A percentile compares a stretch with the other conserved stretches of the same genome.
These are phyloP conservation scores for Mixornis gularis DNA, from an alignment of 2,113 vertebrate genomes.

Conservation along the genomic window DNA sequence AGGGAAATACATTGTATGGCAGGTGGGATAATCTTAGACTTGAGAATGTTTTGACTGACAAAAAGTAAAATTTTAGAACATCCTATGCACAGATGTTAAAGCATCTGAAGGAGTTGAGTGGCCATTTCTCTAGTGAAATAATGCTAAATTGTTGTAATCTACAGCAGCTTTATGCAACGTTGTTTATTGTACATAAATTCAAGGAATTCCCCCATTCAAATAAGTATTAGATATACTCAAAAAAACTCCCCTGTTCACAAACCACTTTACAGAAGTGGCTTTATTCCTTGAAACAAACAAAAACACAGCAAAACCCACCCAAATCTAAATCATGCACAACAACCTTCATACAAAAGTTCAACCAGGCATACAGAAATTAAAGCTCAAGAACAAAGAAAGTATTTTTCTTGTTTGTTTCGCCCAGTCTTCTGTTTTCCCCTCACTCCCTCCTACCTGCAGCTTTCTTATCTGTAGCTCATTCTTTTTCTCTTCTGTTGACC, in stretches of 20 bases:
- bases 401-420: background rate
- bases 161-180: background rate
- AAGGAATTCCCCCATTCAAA: background rate
- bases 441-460: background rate
- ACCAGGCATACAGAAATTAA: background rate
- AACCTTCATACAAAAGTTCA: background rate
- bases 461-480: conserved; percentile 12
- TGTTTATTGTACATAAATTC: background rate
- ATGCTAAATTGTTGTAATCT: background rate
- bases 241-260: rapidly evolving
- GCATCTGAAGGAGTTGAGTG: background rate
- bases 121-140: background rate
- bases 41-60: background rate
- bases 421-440: background rate
- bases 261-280: background rate
- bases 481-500: background rate
- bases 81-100: background rate
- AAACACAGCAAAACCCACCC: background rate
- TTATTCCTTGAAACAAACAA: background rate
- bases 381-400: background rate
- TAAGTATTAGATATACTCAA: background rate
- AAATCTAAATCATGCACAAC: background rate
- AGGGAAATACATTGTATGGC: background rate
- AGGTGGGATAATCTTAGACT: background rate
- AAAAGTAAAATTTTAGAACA: background rate